Percentiles rank a stretch among this genome's conserved stretches.
Evolutionary conservation across 2,113 vertebrate species (phyloP).

Genomic region (Upupa epops): DNA sequence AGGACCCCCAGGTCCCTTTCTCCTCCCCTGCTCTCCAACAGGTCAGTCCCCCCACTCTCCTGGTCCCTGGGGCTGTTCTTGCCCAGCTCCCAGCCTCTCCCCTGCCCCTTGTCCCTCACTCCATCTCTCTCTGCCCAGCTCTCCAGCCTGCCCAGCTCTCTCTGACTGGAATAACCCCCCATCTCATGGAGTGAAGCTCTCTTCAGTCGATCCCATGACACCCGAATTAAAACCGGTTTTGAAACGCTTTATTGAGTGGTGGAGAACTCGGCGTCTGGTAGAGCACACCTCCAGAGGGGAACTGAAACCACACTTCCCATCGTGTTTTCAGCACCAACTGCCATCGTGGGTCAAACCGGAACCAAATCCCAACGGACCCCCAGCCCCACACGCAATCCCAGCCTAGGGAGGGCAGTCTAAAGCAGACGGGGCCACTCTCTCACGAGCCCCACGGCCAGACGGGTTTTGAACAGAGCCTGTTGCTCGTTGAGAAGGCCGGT

Average conservation of each 20-base stretch:
- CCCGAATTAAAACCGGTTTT: conserved; percentile 51
- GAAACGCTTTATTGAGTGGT: conserved; percentile 48
- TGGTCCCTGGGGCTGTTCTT: too few relatives aligned
- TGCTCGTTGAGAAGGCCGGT: background rate
- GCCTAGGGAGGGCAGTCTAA: background rate
- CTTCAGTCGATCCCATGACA: background rate
- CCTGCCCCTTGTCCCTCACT: too few relatives aligned
- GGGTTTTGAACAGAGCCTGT: background rate
- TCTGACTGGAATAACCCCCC: background rate
- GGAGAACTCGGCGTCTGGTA: too few relatives aligned
- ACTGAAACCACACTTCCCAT: conserved; percentile 7
- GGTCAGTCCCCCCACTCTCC: too few relatives aligned
- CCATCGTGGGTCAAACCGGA: background rate
- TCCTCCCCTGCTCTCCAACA: too few relatives aligned
- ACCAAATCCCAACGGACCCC: conserved; percentile 16
- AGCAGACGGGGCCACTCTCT: background rate
- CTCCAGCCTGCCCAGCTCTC: too few relatives aligned
- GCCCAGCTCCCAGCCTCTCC: too few relatives aligned
- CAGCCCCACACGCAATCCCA: too few relatives aligned
- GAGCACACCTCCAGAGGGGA: too few relatives aligned
- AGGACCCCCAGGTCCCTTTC: too few relatives aligned
- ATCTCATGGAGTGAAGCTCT: background rate
- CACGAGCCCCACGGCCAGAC: background rate
- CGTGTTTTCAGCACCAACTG: background rate
- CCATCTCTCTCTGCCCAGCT: too few relatives aligned